Conservation (phyloP, 2,888 invertebrate species). For the Leptopilina myrica region DNA sequence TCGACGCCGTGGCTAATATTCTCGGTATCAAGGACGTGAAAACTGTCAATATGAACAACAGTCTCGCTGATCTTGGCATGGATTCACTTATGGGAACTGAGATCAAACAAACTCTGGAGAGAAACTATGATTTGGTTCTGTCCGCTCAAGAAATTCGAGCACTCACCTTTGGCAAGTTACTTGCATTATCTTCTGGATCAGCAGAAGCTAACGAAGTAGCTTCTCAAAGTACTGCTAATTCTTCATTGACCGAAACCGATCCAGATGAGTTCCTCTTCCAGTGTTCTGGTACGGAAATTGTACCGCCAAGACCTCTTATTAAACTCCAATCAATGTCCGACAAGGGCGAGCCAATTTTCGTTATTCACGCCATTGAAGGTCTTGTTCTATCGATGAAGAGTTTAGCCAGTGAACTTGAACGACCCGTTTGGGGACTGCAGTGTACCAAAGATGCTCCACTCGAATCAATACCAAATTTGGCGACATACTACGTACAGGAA, state of each 20-base stretch:
- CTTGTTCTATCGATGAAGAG: slow-evolving; percentile 84
- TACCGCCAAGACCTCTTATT: slow-evolving; percentile 86
- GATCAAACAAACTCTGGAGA: slow-evolving; percentile 96
- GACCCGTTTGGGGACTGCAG: slow-evolving; percentile 93
- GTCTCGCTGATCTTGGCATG: slow-evolving; percentile 96
- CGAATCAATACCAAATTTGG: slow-evolving; percentile 84
- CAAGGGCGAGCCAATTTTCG: slow-evolving; percentile 80
- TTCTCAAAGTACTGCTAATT: slow-evolving; percentile 46
- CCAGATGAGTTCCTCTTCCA: slow-evolving; percentile 72
- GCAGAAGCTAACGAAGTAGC: slow-evolving; percentile 59
- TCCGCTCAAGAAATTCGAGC: slow-evolving; percentile 94
- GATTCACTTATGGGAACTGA: slow-evolving; percentile 99
- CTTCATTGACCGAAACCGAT: slow-evolving; percentile 61
- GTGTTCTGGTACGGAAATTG: slow-evolving; percentile 81
- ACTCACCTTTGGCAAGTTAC: slow-evolving; percentile 87
- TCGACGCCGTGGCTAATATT: slow-evolving; percentile 91
- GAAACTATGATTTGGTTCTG: slow-evolving; percentile 93
- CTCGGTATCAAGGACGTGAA: slow-evolving; percentile 92
- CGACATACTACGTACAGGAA: slow-evolving; percentile 84
- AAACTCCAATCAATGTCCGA: slow-evolving; percentile 81
- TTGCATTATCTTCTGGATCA: slow-evolving; percentile 78
- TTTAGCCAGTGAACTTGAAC: slow-evolving; percentile 85
- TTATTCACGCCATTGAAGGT: slow-evolving; percentile 93
- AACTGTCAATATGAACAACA: slow-evolving; percentile 86
- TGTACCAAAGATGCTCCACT: slow-evolving; percentile 88